Conservation (phyloP, 2,888 invertebrate species). For the Dolichomitus sp. region DNA sequence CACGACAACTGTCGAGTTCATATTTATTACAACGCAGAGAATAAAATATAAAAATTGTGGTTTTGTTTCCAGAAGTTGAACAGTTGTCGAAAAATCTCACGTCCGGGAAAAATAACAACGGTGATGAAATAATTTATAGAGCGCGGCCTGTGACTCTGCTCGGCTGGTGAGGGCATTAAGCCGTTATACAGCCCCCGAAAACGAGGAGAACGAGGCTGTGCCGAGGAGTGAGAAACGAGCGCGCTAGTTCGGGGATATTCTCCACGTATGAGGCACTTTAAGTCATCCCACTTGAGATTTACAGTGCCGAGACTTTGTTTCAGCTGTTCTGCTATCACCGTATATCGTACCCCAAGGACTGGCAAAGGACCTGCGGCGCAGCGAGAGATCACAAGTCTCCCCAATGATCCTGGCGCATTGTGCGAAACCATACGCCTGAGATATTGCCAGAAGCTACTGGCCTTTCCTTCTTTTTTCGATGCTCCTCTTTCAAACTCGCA, state of each 20-base stretch:
- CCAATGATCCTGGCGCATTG: constrained; percentile 12
- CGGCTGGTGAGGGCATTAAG: constrained; percentile 59
- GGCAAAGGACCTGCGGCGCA: constrained; percentile 43
- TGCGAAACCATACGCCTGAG: constrained; percentile 11
- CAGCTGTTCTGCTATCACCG: constrained; percentile 69
- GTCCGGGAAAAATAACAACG: constrained; percentile 13
- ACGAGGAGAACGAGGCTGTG: constrained; percentile 43
- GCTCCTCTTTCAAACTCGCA: constrained; percentile 36
- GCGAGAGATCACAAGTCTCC: constrained; percentile 28
- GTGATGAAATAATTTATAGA: constrained; percentile 61
- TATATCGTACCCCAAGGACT: constrained; percentile 66
- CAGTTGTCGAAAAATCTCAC: constrained; percentile 23
- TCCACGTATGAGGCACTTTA: constrained; percentile 61
- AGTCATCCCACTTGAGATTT: constrained; percentile 69
- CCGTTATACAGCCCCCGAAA: constrained; percentile 50
- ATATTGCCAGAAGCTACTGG: constrained; percentile 31
- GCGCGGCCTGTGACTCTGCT: constrained; percentile 54
- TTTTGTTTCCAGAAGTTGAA: not conserved
- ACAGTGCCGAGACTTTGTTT: constrained; percentile 67
- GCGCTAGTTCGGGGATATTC: constrained; percentile 49
- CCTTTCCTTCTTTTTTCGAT: constrained; percentile 23
- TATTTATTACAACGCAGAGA: not conserved
- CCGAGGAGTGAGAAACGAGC: constrained; percentile 60
- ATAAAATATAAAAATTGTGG: not conserved
- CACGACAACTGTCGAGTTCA: not conserved